Conservation (phyloP, 2,888 invertebrate species). For the Drosophila monieri region DNA sequence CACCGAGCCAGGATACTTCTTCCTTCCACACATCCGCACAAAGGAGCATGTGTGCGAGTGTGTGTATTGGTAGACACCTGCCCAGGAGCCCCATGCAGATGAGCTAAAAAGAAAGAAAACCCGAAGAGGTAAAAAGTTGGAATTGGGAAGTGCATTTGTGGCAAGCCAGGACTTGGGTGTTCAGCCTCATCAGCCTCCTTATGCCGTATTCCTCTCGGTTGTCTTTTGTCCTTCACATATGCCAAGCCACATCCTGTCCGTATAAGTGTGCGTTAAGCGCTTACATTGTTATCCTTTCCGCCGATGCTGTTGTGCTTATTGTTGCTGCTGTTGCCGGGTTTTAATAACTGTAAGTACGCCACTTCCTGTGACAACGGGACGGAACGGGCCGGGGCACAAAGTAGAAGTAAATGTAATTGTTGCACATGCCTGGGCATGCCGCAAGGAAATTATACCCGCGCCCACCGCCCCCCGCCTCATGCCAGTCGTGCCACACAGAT, state of each 20-base stretch:
- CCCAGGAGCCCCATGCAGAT: conserved; percentile 59
- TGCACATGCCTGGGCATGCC: conserved; percentile 42
- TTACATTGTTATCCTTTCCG: conserved; percentile 63
- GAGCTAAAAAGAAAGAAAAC: conserved; percentile 59
- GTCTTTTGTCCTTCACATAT: conserved; percentile 47
- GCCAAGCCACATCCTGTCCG: conserved; percentile 43
- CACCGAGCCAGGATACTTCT: conserved; percentile 23
- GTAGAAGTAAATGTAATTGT: conserved; percentile 64
- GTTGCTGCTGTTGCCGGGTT: conserved; percentile 50
- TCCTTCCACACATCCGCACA: conserved; percentile 20
- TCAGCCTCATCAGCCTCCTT: conserved; percentile 46
- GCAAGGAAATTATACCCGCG: conserved; percentile 32
- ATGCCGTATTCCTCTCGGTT: conserved; percentile 4
- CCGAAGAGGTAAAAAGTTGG: conserved; percentile 61
- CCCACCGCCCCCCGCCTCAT: not conserved
- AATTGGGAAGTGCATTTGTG: conserved; percentile 74
- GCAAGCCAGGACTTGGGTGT: conserved; percentile 58
- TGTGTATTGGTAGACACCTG: conserved; percentile 5
- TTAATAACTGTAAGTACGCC: conserved; percentile 72
- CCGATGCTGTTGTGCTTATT: conserved; percentile 38
- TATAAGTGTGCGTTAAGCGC: conserved; percentile 62
- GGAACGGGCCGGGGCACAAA: conserved; percentile 5
- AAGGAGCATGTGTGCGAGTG: not conserved
- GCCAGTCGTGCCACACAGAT: not conserved
- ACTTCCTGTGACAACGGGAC: conserved; percentile 55